Percentiles rank a stretch among this genome's conserved stretches.
Evolutionary conservation across 2,113 vertebrate genomes (phyloP).

Genomic region (Neopipo cinnamomea): DNA sequence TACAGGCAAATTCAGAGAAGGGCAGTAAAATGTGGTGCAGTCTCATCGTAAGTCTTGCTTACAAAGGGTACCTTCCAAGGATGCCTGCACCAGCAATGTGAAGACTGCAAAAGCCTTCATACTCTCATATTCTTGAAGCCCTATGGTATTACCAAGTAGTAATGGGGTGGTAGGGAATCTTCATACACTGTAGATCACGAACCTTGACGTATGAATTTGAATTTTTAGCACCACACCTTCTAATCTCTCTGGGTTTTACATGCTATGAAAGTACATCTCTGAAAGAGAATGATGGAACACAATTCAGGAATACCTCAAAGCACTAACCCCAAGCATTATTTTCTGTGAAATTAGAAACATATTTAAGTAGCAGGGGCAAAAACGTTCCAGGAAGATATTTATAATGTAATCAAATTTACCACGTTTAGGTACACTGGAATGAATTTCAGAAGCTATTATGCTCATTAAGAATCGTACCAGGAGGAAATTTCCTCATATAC

Average conservation of each 20-base stretch:
- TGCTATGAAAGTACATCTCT: background rate
- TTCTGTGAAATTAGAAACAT: background rate
- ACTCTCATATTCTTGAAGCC: background rate
- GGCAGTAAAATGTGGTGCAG: background rate
- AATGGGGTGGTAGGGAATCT: accelerated
- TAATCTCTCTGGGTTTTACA: background rate
- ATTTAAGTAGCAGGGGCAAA: background rate
- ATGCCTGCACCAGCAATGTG: background rate
- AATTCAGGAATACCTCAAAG: background rate
- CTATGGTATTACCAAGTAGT: background rate
- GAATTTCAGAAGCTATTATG: constrained; percentile 8
- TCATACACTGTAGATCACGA: background rate
- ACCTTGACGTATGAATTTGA: background rate
- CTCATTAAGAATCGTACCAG: background rate
- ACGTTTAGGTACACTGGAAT: background rate
- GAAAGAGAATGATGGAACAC: background rate
- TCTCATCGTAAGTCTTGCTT: accelerated
- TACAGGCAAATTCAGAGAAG: background rate
- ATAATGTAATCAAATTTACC: constrained; percentile 2
- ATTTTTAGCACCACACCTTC: background rate
- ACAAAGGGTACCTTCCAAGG: background rate
- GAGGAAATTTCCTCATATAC: background rate
- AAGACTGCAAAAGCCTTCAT: background rate
- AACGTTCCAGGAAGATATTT: background rate
- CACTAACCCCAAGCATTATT: background rate